Evolutionary conservation across 2,113 vertebrate species (phyloP).

Genomic region (Anas platyrhynchos): DNA sequence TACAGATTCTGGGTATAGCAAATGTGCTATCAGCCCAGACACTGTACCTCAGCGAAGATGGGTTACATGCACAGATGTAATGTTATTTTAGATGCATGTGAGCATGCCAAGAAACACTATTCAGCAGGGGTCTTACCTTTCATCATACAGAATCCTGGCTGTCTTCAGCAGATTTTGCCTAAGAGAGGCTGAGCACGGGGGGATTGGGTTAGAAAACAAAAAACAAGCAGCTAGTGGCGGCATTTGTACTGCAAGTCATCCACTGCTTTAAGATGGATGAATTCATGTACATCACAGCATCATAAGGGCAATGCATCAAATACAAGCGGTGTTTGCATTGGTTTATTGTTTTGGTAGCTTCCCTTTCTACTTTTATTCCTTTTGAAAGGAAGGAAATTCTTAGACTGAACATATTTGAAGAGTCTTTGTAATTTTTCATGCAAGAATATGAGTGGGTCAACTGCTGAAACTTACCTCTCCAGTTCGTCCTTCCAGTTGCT

Average conservation of each 20-base stretch:
- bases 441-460: neutral
- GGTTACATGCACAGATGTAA: neutral
- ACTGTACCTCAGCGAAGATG: neutral
- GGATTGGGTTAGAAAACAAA: neutral
- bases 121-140: conserved; percentile 7
- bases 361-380: neutral
- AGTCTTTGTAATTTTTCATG: neutral
- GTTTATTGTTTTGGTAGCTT: neutral
- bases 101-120: neutral
- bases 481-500: conserved; percentile 92
- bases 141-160: neutral
- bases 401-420: neutral
- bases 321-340: neutral
- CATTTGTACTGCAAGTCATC: neutral
- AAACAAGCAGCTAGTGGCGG: neutral
- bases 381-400: neutral
- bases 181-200: conserved; percentile 23
- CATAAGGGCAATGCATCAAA: neutral
- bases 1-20: neutral
- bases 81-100: neutral
- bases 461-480: conserved; percentile 75
- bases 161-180: conserved; percentile 27
- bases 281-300: neutral
- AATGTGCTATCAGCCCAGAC: neutral
- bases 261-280: neutral